Conservation (phyloP, 2,113 vertebrate species). For the Antennarius striatus region DNA sequence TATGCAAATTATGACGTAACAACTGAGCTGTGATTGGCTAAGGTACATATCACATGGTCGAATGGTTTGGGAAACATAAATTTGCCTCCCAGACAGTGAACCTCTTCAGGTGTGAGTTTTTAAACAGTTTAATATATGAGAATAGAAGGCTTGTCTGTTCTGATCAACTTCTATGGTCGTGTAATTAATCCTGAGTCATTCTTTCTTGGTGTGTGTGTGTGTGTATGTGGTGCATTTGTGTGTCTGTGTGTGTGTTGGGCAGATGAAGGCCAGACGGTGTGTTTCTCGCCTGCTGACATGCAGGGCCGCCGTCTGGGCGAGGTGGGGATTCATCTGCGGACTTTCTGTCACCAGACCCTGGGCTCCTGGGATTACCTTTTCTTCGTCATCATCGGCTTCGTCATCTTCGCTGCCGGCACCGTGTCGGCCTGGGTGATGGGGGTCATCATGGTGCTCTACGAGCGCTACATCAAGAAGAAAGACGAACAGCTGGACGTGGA, state of each 20-base stretch:
- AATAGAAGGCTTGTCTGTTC: no score
- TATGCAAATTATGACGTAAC: no score
- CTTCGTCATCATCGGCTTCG: conserved; percentile 86
- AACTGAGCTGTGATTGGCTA: no score
- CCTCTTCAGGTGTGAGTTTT: no score
- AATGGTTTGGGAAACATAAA: no score
- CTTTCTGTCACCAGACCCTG: conserved; percentile 85
- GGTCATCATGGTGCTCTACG: conserved; percentile 82
- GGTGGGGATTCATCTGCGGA: conserved; percentile 82
- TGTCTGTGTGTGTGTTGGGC: conserved; percentile 29
- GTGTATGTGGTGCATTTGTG: conserved; percentile 20
- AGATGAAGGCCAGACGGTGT: conserved; percentile 80
- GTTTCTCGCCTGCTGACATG: conserved; percentile 69
- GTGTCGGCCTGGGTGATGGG: conserved; percentile 87
- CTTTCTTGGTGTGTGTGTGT: not conserved
- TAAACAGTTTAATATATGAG: no score
- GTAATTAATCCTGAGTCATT: conserved; percentile 18
- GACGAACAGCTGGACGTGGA: conserved; percentile 71
- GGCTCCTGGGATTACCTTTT: conserved; percentile 87
- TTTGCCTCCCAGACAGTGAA: no score
- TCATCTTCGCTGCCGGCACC: conserved; percentile 88
- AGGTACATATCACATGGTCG: no score
- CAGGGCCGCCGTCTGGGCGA: conserved; percentile 73
- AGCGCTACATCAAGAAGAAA: conserved; percentile 76
- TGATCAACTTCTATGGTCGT: no score